phyloP scores from a whole-genome alignment of 2,113 vertebrate genomes.

The Pelvicachromis taeniatus region DNA sequence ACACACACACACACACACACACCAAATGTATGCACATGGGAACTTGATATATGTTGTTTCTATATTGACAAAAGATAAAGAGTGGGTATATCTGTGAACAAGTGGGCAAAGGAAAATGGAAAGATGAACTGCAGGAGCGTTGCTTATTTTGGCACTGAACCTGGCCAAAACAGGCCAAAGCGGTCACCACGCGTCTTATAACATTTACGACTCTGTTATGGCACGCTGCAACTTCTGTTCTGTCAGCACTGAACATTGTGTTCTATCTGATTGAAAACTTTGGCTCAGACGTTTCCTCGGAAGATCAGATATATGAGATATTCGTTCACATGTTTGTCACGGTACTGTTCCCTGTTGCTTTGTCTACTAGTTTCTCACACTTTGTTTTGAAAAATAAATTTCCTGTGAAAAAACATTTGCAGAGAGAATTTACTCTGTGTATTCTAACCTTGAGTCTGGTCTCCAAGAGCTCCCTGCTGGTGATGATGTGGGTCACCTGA shows the following conservation, averaged over 20 bases:
- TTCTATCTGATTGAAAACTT: background rate
- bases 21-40: background rate
- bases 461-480: constrained; percentile 89
- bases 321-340: background rate
- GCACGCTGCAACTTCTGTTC: background rate
- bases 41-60: background rate
- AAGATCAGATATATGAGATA: background rate
- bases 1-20: too few relatives aligned
- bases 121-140: background rate
- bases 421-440: background rate
- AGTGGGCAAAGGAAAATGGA: background rate
- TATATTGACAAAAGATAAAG: background rate
- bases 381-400: background rate
- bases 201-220: background rate
- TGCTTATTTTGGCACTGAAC: background rate
- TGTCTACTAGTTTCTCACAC: background rate
- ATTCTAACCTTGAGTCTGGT: constrained; percentile 85
- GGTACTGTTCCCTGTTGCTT: background rate
- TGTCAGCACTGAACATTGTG: background rate
- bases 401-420: background rate
- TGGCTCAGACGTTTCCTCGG: background rate
- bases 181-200: background rate
- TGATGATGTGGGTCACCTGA: constrained; percentile 91
- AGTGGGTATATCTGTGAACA: background rate
- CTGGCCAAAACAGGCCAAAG: background rate